Evolutionary conservation across 2,113 vertebrate genomes (phyloP).

Genomic region (Melanerpes aurifrons): DNA sequence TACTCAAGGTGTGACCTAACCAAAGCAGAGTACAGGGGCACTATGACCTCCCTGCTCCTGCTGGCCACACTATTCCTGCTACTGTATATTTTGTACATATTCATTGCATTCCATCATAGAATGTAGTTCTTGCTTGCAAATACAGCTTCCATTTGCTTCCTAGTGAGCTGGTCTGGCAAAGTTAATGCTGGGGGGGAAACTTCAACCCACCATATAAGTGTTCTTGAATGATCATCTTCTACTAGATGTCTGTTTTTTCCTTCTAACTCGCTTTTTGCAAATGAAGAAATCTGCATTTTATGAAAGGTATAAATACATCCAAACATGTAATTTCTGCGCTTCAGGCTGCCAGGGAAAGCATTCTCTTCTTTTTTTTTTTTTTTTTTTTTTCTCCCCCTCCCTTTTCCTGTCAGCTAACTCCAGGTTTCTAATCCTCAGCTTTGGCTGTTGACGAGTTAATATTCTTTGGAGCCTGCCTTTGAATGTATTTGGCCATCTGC

Average conservation of each 20-base stretch:
- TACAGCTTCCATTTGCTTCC: no score
- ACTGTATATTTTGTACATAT: no score
- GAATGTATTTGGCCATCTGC: background rate
- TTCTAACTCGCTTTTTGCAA: background rate
- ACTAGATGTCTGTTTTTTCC: background rate
- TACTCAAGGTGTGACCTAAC: no score
- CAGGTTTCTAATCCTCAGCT: background rate
- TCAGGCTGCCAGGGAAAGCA: background rate
- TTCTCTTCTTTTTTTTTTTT: background rate
- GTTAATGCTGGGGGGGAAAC: no score
- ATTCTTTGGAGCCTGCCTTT: background rate
- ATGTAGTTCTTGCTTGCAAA: no score
- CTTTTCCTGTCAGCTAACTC: background rate
- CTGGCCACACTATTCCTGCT: no score
- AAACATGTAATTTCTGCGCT: conserved; percentile 11
- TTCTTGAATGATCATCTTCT: background rate
- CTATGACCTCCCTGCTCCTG: no score
- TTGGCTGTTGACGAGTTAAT: background rate
- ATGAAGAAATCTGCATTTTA: conserved; percentile 12
- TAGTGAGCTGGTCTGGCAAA: no score
- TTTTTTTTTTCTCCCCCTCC: background rate
- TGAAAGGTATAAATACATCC: conserved; percentile 25
- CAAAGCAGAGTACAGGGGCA: no score
- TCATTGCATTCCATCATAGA: no score
- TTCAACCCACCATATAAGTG: background rate